These are phyloP conservation scores for Serripes groenlandicus DNA, from an alignment of 2,888 invertebrate species.

Conservation along the genomic window DNA sequence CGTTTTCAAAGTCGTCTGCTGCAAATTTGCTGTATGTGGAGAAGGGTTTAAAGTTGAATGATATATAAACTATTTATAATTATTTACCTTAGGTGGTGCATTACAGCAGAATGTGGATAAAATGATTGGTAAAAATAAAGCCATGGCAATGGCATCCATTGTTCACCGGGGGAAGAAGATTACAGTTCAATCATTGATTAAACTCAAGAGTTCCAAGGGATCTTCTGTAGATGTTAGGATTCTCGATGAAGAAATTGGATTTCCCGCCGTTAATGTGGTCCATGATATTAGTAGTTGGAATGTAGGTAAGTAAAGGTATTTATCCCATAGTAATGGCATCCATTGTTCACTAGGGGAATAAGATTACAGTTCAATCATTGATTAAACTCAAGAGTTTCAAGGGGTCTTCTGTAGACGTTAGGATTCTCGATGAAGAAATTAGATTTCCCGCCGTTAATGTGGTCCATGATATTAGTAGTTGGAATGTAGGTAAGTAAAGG, in stretches of 20 bases:
- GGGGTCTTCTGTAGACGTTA: constrained; percentile 11
- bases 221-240: constrained; percentile 28
- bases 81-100: no score
- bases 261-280: constrained; percentile 30
- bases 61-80: no score
- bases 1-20: no score
- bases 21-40: no score
- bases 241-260: constrained; percentile 16
- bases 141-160: constrained; percentile 32
- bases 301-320: constrained; percentile 18
- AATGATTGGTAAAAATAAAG: constrained; percentile 25
- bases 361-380: constrained; percentile 16
- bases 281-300: constrained; percentile 47
- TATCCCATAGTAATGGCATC: constrained; percentile 31
- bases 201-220: background rate
- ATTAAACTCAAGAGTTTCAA: background rate
- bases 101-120: constrained; percentile 24
- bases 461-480: constrained; percentile 41
- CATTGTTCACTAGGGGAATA: constrained; percentile 30
- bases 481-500: constrained; percentile 30
- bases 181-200: constrained; percentile 6
- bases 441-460: constrained; percentile 39
- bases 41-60: no score
- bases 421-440: constrained; percentile 8
- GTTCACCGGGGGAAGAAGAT: constrained; percentile 33